A percentile compares a stretch with the other conserved stretches of the same genome.
Conservation (phyloP, 2,113 vertebrate species). For the Athene cunicularia region DNA sequence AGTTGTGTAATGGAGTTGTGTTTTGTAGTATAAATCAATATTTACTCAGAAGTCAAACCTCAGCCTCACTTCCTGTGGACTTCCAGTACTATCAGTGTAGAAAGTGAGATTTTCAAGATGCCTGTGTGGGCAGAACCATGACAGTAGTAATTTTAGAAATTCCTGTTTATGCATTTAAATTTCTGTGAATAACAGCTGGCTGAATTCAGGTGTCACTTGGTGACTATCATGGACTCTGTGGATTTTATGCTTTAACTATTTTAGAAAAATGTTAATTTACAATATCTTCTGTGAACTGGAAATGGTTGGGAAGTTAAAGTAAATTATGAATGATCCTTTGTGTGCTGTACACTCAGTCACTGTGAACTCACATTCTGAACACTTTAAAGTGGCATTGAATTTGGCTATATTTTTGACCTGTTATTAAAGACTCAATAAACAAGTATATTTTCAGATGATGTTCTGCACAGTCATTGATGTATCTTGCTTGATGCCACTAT, state of each 20-base stretch:
- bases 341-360: background rate
- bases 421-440: slow-evolving; percentile 59
- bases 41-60: slow-evolving; percentile 18
- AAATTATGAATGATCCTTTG: background rate
- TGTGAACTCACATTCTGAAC: slow-evolving; percentile 11
- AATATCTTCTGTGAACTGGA: background rate
- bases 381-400: background rate
- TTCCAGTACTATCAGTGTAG: background rate
- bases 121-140: background rate
- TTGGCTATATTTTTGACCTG: slow-evolving; percentile 4
- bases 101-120: background rate
- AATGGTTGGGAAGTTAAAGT: background rate
- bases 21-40: slow-evolving; percentile 28
- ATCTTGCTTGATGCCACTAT: slow-evolving; percentile 65
- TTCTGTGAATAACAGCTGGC: background rate
- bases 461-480: slow-evolving; percentile 61
- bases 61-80: background rate
- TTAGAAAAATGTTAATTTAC: background rate
- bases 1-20: background rate
- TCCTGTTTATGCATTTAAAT: background rate
- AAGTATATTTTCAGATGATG: slow-evolving; percentile 64
- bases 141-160: background rate
- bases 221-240: background rate
- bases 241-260: background rate
- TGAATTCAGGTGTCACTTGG: background rate